Base-by-base conservation (phyloP, 2,113 vertebrate genomes). In the Syngnathus floridae region DNA sequence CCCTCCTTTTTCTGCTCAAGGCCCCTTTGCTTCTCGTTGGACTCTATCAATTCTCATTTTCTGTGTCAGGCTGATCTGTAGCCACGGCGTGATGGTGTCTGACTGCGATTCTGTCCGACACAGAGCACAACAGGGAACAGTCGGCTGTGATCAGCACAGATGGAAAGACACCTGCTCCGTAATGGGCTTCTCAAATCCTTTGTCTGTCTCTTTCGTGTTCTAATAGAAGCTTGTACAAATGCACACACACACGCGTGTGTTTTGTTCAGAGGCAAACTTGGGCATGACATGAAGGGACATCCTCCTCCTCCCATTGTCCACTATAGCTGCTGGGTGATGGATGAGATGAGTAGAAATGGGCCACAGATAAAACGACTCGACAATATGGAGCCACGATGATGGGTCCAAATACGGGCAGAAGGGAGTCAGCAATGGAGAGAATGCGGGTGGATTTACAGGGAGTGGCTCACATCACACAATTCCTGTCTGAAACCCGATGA, bases 81-180 rank as follows among this genome's bases (percentile, higher is more conserved):
- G 66, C 45, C 36, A 66, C 73, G 36, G 57, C 54, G 43, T 80
- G 45, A 63, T 12, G n/a, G 62, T 64, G 62, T 51, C 62, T 63
- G 62, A 10, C 62, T 51, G 31, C 31, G 37, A 31, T 49, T 61
- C 21, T 22, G 40, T 74, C 72, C 55, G 70, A 64, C 45, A 58
- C n/a, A 31, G 16, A 51, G 49, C 62, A 17, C 19, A 55, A 67
- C 51, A 37, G 64, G 40, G 1, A 16, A 67, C 75, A 82, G 77
- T 77, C 65, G 69, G 77, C 68, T 80, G 71, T 80, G 81, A 85
- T 85, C 72, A 66, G 72, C 77, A 81, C 83, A 88, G 82, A 85
- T 83, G 84, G 86, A 79, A 49, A 58, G 81, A 82, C 87, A 86
- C 88, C 86, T 90, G 88, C 74, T 81, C 71, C 71, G 77, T 83